Evolutionary conservation across 2,888 invertebrate genomes (phyloP).

Genomic region (Euzetes globulus): DNA sequence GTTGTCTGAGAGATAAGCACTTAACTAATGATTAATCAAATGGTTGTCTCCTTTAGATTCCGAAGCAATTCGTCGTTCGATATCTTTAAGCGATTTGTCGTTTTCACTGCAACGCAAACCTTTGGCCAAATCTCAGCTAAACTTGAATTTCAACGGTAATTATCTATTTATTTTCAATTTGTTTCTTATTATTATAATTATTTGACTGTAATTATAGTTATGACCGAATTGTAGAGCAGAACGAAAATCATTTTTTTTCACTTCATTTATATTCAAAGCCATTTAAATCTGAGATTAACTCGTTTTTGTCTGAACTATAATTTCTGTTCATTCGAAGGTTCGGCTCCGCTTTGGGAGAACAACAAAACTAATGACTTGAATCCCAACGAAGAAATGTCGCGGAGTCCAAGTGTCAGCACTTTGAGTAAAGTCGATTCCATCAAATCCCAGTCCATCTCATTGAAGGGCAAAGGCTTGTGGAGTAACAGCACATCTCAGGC

Average conservation of each 20-base stretch:
- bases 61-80: slow-evolving; percentile 33
- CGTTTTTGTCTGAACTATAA: background rate
- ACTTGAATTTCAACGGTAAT: slow-evolving; percentile 11
- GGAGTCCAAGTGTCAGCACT: slow-evolving; percentile 41
- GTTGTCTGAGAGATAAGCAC: background rate
- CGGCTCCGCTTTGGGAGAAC: slow-evolving; percentile 37
- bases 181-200: background rate
- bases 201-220: background rate
- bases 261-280: background rate
- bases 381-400: slow-evolving; percentile 34
- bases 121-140: slow-evolving; percentile 12
- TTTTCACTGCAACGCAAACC: slow-evolving; percentile 16
- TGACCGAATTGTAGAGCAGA: background rate
- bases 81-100: slow-evolving; percentile 37
- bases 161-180: background rate
- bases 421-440: slow-evolving; percentile 37
- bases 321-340: background rate
- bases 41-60: background rate
- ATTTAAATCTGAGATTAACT: background rate
- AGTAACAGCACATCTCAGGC: slow-evolving; percentile 27
- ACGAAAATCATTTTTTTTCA: background rate
- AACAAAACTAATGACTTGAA: slow-evolving; percentile 15
- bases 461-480: slow-evolving; percentile 30
- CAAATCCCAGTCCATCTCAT: slow-evolving; percentile 25
- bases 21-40: too few relatives aligned